phyloP scores from a whole-genome alignment of 2,888 invertebrate genomes.

The Hedychridium roseum region DNA sequence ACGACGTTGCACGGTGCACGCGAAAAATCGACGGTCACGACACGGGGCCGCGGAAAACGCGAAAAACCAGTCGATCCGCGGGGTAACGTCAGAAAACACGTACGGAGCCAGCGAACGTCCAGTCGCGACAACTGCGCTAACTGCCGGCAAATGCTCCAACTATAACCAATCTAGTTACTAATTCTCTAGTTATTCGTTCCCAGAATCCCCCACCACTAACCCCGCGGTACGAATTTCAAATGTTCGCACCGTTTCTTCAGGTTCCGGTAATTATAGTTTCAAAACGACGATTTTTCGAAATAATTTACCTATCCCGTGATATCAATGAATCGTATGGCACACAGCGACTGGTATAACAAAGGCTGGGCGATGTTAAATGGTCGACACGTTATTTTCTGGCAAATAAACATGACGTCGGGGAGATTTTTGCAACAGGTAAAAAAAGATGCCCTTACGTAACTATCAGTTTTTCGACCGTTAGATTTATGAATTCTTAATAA shows the following conservation, averaged over 20 bases:
- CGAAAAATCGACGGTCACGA: slow-evolving; percentile 27
- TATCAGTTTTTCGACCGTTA: background rate
- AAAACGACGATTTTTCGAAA: too few species aligned
- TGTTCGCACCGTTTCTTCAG: background rate
- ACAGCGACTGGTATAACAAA: background rate
- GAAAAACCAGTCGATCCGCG: slow-evolving; percentile 33
- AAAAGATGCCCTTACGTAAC: too few species aligned
- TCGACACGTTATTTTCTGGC: too few species aligned
- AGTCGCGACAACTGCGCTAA: slow-evolving; percentile 43
- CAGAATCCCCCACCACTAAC: background rate
- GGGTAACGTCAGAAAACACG: slow-evolving; percentile 14
- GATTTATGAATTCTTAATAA: background rate
- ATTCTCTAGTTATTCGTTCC: slow-evolving; percentile 10
- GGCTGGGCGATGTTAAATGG: background rate
- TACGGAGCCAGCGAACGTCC: slow-evolving; percentile 38
- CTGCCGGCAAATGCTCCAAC: slow-evolving; percentile 29
- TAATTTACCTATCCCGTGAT: background rate
- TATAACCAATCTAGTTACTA: too few species aligned
- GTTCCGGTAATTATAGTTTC: too few species aligned
- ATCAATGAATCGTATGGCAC: background rate
- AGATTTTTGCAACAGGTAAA: too few species aligned
- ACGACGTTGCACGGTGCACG: slow-evolving; percentile 25
- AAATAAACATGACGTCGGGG: too few species aligned
- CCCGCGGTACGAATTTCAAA: background rate
- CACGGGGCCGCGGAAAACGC: slow-evolving; percentile 35